Conservation (phyloP, 1,140 invertebrate species). For the Papilio machaon region DNA sequence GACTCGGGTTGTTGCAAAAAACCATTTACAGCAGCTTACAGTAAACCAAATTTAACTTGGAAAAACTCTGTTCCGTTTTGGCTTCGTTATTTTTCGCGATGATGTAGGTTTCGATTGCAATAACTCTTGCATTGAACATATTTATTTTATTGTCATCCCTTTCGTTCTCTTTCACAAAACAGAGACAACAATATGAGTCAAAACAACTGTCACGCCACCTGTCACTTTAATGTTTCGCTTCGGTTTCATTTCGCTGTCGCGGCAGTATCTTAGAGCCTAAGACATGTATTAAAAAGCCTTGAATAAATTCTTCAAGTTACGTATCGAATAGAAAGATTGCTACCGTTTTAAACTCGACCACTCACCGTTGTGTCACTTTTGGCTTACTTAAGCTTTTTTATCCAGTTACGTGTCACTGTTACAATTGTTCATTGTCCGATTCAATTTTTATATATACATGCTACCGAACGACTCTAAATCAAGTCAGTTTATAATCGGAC, state of each 20-base stretch:
- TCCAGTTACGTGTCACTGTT: neutral
- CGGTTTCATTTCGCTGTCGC: neutral
- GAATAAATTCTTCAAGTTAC: conserved; percentile 6
- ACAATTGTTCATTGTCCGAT: neutral
- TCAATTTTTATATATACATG: conserved; percentile 1
- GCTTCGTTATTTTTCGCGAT: no score
- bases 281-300: neutral
- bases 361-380: neutral
- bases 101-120: no score
- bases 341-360: neutral
- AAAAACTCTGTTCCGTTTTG: neutral
- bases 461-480: neutral
- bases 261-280: neutral
- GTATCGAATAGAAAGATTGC: neutral
- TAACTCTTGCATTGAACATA: no score
- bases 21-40: no score
- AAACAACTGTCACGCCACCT: no score
- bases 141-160: no score
- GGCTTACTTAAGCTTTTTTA: conserved; percentile 6
- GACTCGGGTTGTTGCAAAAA: no score
- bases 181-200: no score
- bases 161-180: no score
- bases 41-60: neutral
- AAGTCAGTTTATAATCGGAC: neutral
- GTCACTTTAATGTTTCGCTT: neutral